Base-by-base conservation (phyloP, 2,797 vertebrate species). In the Orientallactaga sibirica region DNA sequence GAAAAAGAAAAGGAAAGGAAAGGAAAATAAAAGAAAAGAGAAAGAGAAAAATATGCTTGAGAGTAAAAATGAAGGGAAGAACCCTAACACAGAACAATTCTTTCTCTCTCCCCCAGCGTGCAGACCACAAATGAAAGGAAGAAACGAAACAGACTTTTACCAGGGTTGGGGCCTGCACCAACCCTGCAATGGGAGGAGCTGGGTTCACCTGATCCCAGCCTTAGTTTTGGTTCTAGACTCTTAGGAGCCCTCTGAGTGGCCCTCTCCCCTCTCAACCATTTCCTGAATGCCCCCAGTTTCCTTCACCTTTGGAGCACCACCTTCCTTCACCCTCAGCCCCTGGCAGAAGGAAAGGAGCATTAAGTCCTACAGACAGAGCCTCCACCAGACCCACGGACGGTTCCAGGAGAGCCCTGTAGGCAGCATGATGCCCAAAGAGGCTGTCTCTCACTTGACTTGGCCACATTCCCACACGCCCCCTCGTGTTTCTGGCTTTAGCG, bases 401-500 rank as follows among this genome's bases (percentile, higher is more conserved):
- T 14, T 9, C 8, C 48, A n/a, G 41, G 0, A 15, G 3, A 20
- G 25, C 22, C 9, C 7, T 58, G 37, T 48, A 8, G 11, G 48
- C 41, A 14, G 14, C 25, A 0, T 29, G 33, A 14, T 73, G 41
- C 73, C 48, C 22, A 33, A 87, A 76, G n/a, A 14, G 62, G 43
- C 41, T 76, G 67, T 75, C 25, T 58, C 70, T 64, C 1, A 0
- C 20, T 90, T 80, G 29, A 62, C 22, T 55, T 55, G 84, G 92
- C 73, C 25, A 16, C 62, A 1, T 37, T 84, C 81, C 85, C 85
- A 37, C 41, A 80, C 25, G 41, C 27, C 70, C 64, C 41, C 87
- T 74, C 86, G 33, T 52, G 78, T 64, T 92, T 81, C 80, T 88
- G 84, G 80, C 90, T 75, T 61, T 41, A 1, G 16, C 52, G 66